Conservation (phyloP, 2,888 invertebrate species). For the Crepidodera aurea region DNA sequence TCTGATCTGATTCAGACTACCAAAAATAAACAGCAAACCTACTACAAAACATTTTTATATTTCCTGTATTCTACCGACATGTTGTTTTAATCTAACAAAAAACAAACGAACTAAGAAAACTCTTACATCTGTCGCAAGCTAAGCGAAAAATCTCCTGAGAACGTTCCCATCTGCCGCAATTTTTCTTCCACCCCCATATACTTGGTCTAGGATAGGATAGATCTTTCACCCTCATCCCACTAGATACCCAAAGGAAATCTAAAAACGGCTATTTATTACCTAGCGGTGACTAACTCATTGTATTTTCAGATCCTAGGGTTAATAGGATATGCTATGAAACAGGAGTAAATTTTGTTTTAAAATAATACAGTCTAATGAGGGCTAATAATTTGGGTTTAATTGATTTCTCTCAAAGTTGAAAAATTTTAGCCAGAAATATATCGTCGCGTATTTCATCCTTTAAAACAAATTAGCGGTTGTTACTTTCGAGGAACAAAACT, state of each 20-base stretch:
- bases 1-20: too few species aligned
- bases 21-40: too few species aligned
- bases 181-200: constrained; percentile 25
- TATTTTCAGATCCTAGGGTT: constrained; percentile 8
- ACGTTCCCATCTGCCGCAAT: constrained; percentile 34
- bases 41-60: too few species aligned
- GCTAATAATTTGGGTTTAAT: too few species aligned
- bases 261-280: constrained; percentile 34
- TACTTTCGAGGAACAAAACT: neutral
- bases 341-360: too few species aligned
- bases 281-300: constrained; percentile 31
- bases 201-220: constrained; percentile 38
- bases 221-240: constrained; percentile 42
- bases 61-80: neutral
- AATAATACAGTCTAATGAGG: too few species aligned
- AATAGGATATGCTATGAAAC: constrained; percentile 30
- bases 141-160: constrained; percentile 36
- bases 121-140: constrained; percentile 34
- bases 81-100: constrained; percentile 1
- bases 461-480: neutral
- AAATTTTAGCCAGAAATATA: too few species aligned
- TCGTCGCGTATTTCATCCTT: too few species aligned
- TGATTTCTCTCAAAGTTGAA: too few species aligned
- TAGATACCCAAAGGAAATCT: constrained; percentile 43
- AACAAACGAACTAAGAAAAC: constrained; percentile 13